Percentiles rank a stretch among this genome's conserved stretches.
Evolutionary conservation across 2,113 vertebrate genomes (phyloP).

Genomic region (Myotis brandtii): DNA sequence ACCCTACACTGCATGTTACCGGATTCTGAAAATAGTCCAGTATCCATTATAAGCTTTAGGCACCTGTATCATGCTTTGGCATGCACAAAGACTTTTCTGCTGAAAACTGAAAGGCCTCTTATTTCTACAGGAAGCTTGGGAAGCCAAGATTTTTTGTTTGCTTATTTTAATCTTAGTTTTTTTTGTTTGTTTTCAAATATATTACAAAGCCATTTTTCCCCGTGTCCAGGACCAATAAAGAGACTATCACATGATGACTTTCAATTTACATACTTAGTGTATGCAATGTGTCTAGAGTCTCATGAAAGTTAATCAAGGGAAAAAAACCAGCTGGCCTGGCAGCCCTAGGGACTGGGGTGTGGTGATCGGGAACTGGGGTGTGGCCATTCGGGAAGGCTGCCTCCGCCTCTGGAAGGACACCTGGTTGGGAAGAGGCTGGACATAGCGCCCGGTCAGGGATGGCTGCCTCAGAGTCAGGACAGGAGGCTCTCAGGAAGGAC

Average conservation of each 20-base stretch:
- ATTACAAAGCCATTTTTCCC: not conserved
- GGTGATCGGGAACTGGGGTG: not conserved
- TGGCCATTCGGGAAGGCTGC: not conserved
- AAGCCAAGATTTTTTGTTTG: slow-evolving; percentile 19
- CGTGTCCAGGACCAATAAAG: not conserved
- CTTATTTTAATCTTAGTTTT: not conserved
- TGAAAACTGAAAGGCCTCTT: slow-evolving; percentile 7
- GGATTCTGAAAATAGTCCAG: not conserved
- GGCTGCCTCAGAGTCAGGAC: not conserved
- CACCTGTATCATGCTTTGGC: not conserved
- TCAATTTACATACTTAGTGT: not conserved
- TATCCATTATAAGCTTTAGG: not conserved
- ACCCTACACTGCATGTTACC: not conserved
- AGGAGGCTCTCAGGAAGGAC: not conserved
- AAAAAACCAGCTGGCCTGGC: not conserved
- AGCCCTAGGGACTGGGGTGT: not conserved
- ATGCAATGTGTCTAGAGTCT: not conserved
- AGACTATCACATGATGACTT: not conserved
- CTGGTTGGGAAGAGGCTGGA: not conserved
- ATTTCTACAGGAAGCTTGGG: not conserved
- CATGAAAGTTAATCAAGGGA: slow-evolving; percentile 1
- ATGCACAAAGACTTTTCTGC: slow-evolving; percentile 4
- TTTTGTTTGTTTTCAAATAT: not conserved
- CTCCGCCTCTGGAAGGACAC: not conserved
- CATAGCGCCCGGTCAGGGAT: not conserved